Base-by-base conservation (phyloP, 2,888 invertebrate genomes). In the Lycocerus yunnanus region DNA sequence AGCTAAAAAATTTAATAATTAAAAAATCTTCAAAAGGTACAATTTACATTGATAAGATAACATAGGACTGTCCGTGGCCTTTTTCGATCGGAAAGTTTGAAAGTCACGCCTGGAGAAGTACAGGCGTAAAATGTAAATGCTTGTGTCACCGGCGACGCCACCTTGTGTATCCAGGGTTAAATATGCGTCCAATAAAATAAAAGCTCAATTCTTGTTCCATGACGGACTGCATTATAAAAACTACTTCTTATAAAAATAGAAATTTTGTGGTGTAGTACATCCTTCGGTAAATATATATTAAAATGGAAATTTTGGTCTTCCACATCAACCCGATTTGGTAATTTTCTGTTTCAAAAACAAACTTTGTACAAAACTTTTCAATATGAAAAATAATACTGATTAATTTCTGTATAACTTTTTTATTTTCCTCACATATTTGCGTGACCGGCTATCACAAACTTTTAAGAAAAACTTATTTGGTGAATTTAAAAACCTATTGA, bases 371-470 rank as follows among this genome's bases (percentile, higher is more conserved):
- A 43, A 43, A 15, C n/a, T 63, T 63, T 63, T 63, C 61, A 63
- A 63, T 63, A 18, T 63, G 61, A 63, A 43, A 43, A 43, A 63
- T 63, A 63, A 63, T 63, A 63, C 61, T 63, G 61, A 43, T 43
- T 8, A n/a, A 43, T 43, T 43, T 43, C n/a, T 43, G 24, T 24
- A 24, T 11, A 24, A 11, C 3, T 20, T 24, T 24, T 24, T 24
- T 24, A 24, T 24, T 24, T 18, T 3, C 4, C 3, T 18, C 18
- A 18, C 18, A 3, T 18, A 18, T 18, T 18, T 11, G 10, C 11
- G 24, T 11, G 11, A 24, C 21, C 21, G 6, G 9, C 43, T 43
- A 43, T 43, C n/a, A 43, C 43, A 5, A n/a, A 43, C n/a, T 43
- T 9, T 10, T 10, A 24, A 24, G n/a, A n/a, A n/a, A 43, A 43